Conservation (phyloP, 2,113 vertebrate genomes). For the Caracal caracal region DNA sequence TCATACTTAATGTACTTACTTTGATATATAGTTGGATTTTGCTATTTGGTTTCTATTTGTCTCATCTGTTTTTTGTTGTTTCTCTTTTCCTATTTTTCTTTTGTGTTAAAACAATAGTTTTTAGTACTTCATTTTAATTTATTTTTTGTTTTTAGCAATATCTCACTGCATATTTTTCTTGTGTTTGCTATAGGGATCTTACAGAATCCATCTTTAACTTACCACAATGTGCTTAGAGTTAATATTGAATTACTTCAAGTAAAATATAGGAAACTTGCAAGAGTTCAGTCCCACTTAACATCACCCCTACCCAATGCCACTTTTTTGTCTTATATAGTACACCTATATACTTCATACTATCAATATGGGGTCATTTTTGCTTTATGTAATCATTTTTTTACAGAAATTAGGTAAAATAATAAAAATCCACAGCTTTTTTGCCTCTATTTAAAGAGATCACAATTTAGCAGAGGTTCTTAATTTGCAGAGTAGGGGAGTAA, state of each 20-base stretch:
- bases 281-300: neutral
- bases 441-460: neutral
- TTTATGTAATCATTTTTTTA: neutral
- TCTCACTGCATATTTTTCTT: neutral
- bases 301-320: neutral
- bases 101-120: neutral
- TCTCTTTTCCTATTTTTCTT: neutral
- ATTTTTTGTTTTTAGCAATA: neutral
- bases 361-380: neutral
- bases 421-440: neutral
- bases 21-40: neutral
- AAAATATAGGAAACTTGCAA: neutral
- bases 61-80: neutral
- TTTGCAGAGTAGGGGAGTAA: neutral
- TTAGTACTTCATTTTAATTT: neutral
- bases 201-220: neutral
- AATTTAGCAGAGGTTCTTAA: neutral
- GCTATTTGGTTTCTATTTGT: neutral
- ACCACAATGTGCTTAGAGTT: neutral
- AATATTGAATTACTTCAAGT: neutral
- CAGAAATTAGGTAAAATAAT: slow-evolving; percentile 7
- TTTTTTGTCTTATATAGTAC: neutral
- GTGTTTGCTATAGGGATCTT: neutral
- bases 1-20: neutral
- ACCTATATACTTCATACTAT: neutral